Conservation (phyloP, 1,140 invertebrate genomes). For the Bicyclus anynana region DNA sequence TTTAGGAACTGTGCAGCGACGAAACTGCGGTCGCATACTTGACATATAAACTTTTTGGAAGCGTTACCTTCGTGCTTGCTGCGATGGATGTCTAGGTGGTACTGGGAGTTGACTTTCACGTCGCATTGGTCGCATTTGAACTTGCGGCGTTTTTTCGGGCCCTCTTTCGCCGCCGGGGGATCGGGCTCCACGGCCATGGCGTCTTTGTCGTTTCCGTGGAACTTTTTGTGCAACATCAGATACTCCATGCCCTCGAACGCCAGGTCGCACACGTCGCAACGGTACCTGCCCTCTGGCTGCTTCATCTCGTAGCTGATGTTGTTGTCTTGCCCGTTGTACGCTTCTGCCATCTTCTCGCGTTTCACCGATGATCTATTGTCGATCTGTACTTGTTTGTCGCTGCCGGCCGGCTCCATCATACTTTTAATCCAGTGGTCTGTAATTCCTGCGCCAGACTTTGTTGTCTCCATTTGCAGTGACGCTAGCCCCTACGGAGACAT, state of each 20-base stretch:
- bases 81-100: constrained; percentile 65
- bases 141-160: constrained; percentile 60
- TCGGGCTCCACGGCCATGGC: constrained; percentile 47
- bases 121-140: constrained; percentile 70
- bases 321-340: constrained; percentile 54
- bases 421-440: constrained; percentile 71
- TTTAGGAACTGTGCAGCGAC: constrained; percentile 67
- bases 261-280: constrained; percentile 64
- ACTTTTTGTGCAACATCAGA: constrained; percentile 66
- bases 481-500: constrained; percentile 58
- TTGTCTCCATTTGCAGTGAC: constrained; percentile 67
- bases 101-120: constrained; percentile 70
- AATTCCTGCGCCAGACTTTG: constrained; percentile 59
- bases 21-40: constrained; percentile 65
- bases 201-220: constrained; percentile 66
- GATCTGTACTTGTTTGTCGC: constrained; percentile 57
- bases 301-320: constrained; percentile 53
- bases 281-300: constrained; percentile 45
- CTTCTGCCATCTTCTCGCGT: constrained; percentile 67
- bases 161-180: constrained; percentile 42
- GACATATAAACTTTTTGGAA: constrained; percentile 65
- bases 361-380: constrained; percentile 60
- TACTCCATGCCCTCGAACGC: constrained; percentile 68
- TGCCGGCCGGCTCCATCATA: constrained; percentile 69
- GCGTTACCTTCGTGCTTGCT: constrained; percentile 66